phyloP scores from a whole-genome alignment of 2,797 vertebrate genomes.

The Squalus acanthias region DNA sequence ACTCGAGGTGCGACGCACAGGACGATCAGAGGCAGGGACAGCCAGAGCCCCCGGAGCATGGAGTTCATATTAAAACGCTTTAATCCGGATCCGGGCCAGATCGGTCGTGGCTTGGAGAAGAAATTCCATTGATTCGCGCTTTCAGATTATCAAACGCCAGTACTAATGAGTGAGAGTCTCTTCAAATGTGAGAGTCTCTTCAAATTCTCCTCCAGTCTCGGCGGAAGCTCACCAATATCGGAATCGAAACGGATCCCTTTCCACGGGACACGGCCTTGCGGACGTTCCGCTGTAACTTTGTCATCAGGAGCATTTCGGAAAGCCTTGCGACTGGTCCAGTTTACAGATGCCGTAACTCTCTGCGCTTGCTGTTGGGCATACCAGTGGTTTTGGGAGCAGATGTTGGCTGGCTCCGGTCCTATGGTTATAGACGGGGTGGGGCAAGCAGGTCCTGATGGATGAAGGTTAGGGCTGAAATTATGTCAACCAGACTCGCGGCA shows the following conservation, averaged over 20 bases:
- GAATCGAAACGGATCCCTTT: too few species aligned
- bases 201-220: not conserved
- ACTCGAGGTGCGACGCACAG: slow-evolving; percentile 74
- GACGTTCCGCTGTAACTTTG: too few species aligned
- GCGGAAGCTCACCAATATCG: not conserved
- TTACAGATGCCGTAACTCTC: not conserved
- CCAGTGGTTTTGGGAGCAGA: not conserved
- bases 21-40: slow-evolving; percentile 70
- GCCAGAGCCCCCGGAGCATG: slow-evolving; percentile 73
- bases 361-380: not conserved
- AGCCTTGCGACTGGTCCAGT: too few species aligned
- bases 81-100: slow-evolving; percentile 46
- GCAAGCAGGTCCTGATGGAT: not conserved
- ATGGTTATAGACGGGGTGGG: not conserved
- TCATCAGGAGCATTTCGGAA: not conserved
- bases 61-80: slow-evolving; percentile 83
- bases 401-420: not conserved
- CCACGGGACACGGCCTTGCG: not conserved
- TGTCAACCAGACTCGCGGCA: not conserved
- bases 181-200: not conserved
- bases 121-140: not conserved
- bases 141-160: not conserved
- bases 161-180: not conserved
- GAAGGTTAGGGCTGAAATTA: not conserved
- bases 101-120: not conserved